These are phyloP conservation scores for Drosophila sulfurigaster DNA, from an alignment of 1,140 invertebrate genomes.

Conservation along the genomic window DNA sequence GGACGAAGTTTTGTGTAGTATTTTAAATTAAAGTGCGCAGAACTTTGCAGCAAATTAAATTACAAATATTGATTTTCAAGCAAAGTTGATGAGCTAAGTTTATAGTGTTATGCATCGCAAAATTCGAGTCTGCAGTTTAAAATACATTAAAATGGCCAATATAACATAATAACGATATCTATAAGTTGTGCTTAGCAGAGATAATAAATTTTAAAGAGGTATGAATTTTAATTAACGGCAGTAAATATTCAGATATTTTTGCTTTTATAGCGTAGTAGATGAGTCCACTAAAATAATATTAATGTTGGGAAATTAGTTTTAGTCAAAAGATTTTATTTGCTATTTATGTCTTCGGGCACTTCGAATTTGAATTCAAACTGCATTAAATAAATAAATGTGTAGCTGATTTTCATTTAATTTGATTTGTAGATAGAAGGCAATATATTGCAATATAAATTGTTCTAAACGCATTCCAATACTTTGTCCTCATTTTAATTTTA, in stretches of 20 bases:
- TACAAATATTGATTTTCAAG: constrained; percentile 14
- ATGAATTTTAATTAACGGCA: too few species aligned
- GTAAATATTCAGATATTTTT: too few species aligned
- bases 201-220: too few species aligned
- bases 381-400: too few species aligned
- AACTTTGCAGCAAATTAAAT: constrained; percentile 10
- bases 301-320: too few species aligned
- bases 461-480: neutral
- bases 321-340: too few species aligned
- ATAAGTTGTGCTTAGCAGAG: too few species aligned
- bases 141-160: neutral
- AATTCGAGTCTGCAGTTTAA: neutral
- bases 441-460: neutral
- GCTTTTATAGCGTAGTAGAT: too few species aligned
- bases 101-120: constrained; percentile 1
- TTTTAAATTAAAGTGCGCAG: constrained; percentile 5
- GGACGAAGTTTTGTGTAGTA: constrained; percentile 8
- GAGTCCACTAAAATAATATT: too few species aligned
- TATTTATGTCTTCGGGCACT: too few species aligned
- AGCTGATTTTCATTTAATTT: neutral
- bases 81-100: constrained; percentile 13
- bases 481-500: neutral
- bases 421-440: neutral
- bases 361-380: too few species aligned
- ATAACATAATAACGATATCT: neutral